A percentile compares a stretch with the other conserved stretches of the same genome.
Conservation (phyloP, 2,113 vertebrate species). For the Gorsachius goisagi region DNA sequence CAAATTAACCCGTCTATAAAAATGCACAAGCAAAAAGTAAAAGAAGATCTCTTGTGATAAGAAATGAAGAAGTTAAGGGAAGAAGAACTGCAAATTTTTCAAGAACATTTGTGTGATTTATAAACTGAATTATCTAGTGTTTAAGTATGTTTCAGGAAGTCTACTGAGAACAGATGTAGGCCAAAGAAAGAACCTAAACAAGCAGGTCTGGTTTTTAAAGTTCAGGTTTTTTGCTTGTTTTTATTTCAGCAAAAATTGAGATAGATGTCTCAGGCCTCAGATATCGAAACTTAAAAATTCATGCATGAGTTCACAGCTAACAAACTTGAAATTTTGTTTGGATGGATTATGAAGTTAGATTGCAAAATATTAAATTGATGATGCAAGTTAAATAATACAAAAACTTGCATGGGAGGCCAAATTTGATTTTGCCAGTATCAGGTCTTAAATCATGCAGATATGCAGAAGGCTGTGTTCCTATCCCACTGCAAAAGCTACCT, state of each 20-base stretch:
- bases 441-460: not conserved
- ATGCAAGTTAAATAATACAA: not conserved
- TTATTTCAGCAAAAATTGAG: not conserved
- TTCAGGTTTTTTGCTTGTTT: not conserved
- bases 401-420: not conserved
- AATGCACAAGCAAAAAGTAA: not conserved
- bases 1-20: not conserved
- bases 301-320: not conserved
- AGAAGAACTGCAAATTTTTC: not conserved
- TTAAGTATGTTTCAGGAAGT: not conserved
- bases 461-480: not conserved
- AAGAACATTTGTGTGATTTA: not conserved
- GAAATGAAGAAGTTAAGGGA: not conserved
- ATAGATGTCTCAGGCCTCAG: not conserved
- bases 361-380: not conserved
- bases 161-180: not conserved
- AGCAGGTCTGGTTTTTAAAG: not conserved
- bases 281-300: not conserved
- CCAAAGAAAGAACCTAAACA: constrained; percentile 7
- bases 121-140: not conserved
- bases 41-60: not conserved
- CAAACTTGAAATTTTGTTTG: not conserved
- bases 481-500: not conserved
- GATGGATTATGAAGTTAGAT: not conserved
- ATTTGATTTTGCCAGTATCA: not conserved